These are phyloP conservation scores for Metopolophium dirhodum DNA, from an alignment of 1,140 invertebrate species.

Conservation along the genomic window DNA sequence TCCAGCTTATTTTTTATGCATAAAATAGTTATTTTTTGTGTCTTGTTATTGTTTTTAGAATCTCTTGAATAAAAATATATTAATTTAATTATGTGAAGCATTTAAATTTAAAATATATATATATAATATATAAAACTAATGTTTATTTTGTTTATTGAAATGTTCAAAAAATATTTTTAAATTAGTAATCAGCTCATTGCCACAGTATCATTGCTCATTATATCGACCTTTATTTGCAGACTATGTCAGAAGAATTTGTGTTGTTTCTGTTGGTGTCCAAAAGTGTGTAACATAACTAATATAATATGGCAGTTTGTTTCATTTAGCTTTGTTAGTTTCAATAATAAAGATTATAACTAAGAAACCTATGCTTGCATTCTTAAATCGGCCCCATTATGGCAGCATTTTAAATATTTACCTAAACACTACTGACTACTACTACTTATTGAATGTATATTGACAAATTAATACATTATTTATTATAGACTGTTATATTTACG, in stretches of 20 bases:
- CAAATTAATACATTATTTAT: too few species aligned
- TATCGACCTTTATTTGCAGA: background rate
- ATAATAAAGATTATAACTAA: too few species aligned
- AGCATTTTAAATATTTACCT: too few species aligned
- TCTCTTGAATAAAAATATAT: conserved; percentile 16
- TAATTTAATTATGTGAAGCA: background rate
- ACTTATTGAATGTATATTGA: too few species aligned
- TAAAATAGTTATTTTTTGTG: conserved; percentile 2
- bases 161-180: background rate
- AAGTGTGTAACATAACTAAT: too few species aligned
- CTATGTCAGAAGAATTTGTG: background rate
- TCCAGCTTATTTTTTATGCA: background rate
- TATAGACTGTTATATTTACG: too few species aligned
- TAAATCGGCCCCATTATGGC: too few species aligned
- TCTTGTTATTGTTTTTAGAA: background rate
- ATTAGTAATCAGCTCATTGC: background rate
- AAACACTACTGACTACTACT: too few species aligned
- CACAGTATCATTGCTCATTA: background rate
- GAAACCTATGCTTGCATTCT: too few species aligned
- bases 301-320: too few species aligned
- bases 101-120: background rate
- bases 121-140: background rate
- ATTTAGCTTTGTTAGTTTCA: too few species aligned
- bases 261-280: too few species aligned
- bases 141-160: background rate